Percentiles rank a stretch among this genome's conserved stretches.
Conservation (phyloP, 1,140 invertebrate species). For the Brachionus manjavacas region DNA sequence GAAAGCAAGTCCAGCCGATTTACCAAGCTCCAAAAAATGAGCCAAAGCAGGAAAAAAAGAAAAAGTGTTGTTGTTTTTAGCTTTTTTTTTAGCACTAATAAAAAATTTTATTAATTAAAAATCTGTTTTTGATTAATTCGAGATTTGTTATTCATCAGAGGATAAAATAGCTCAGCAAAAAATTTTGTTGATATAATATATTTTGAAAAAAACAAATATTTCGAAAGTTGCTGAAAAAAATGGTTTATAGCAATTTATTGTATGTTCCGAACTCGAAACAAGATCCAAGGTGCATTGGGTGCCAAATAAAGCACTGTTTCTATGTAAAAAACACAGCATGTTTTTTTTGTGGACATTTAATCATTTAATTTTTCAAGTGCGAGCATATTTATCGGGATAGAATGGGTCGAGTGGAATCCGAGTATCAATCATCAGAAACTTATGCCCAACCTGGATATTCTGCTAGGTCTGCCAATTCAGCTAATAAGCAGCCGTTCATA, state of each 20-base stretch:
- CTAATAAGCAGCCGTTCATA: background rate
- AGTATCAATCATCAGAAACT: background rate
- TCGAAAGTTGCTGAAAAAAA: background rate
- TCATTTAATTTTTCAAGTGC: background rate
- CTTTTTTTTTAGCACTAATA: background rate
- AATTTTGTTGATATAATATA: background rate
- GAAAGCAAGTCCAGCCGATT: background rate
- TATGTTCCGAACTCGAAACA: background rate
- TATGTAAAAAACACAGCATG: background rate
- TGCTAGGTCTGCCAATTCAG: too few relatives aligned
- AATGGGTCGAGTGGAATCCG: background rate
- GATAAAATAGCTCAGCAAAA: background rate
- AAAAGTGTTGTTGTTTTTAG: slow-evolving; percentile 32
- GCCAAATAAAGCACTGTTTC: slow-evolving; percentile 7
- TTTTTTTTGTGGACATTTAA: background rate
- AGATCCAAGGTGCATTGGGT: background rate
- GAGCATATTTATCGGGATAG: background rate
- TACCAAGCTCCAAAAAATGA: background rate
- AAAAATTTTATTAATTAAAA: background rate
- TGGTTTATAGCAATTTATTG: background rate
- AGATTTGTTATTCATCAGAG: background rate
- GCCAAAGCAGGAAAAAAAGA: background rate
- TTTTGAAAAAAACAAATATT: background rate
- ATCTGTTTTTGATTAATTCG: background rate
- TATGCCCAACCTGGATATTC: background rate